Conservation (phyloP, 2,888 invertebrate genomes). For the Nudaria mundana region DNA sequence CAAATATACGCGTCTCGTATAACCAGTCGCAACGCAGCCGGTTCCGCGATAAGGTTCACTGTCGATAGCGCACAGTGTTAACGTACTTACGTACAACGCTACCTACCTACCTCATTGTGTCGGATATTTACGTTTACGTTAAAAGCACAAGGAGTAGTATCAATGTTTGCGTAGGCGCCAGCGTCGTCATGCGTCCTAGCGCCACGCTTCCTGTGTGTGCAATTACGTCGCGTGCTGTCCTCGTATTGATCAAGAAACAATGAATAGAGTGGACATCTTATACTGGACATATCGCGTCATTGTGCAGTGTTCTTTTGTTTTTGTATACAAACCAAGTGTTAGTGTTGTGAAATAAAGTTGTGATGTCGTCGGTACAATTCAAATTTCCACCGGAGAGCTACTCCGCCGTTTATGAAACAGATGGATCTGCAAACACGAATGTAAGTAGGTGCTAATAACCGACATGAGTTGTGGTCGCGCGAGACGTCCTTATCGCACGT, state of each 20-base stretch:
- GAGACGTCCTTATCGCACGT: conserved; percentile 47
- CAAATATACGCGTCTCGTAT: conserved; percentile 47
- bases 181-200: conserved; percentile 29
- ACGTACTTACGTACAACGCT: no score
- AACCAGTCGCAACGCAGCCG: conserved; percentile 50
- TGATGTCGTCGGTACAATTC: conserved; percentile 59
- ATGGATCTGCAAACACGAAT: conserved; percentile 51
- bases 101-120: conserved; percentile 47
- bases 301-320: conserved; percentile 32
- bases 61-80: conserved; percentile 52
- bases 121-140: conserved; percentile 69
- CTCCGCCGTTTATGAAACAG: conserved; percentile 64
- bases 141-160: conserved; percentile 61
- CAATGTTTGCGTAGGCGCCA: conserved; percentile 50
- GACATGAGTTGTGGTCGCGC: conserved; percentile 28
- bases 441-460: conserved; percentile 70
- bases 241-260: conserved; percentile 55
- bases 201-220: conserved; percentile 27
- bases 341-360: conserved; percentile 43
- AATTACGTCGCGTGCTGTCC: conserved; percentile 35
- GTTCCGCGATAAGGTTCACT: conserved; percentile 59
- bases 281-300: conserved; percentile 37
- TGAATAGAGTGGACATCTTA: conserved; percentile 43
- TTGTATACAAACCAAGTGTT: conserved; percentile 34
- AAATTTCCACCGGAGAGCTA: conserved; percentile 72